Conservation (phyloP, 2,113 vertebrate species). For the Cyrtonyx montezumae region DNA sequence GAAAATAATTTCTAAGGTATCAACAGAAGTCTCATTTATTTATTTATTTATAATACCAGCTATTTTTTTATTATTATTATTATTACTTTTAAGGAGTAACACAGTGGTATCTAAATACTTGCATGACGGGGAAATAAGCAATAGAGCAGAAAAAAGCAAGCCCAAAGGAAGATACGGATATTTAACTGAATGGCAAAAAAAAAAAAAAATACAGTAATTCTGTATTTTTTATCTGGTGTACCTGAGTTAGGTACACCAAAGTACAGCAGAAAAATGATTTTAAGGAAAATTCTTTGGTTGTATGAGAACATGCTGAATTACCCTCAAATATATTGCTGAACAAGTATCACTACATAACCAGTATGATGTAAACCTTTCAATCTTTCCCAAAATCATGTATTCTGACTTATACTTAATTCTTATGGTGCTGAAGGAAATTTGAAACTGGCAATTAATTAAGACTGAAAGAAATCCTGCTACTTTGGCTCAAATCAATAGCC, state of each 20-base stretch:
- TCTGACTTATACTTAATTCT: background rate
- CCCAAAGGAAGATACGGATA: background rate
- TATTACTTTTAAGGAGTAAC: background rate
- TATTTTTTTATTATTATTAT: no score
- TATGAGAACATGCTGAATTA: background rate
- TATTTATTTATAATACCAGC: background rate
- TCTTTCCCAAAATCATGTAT: background rate
- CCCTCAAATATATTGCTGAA: background rate
- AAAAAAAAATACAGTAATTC: background rate
- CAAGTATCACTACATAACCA: background rate
- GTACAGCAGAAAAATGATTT: background rate
- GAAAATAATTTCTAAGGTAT: background rate
- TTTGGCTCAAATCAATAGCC: background rate
- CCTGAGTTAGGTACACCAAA: background rate
- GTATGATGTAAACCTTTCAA: background rate
- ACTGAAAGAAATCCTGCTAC: background rate
- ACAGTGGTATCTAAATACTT: background rate
- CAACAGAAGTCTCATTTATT: background rate
- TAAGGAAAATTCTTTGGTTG: background rate
- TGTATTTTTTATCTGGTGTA: background rate
- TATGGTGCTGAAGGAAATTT: background rate
- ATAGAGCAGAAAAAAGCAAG: background rate
- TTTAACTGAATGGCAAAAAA: background rate
- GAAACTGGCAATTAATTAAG: background rate
- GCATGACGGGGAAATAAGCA: background rate